phyloP scores from a whole-genome alignment of 2,113 vertebrate genomes.

The Tonatia bakeri region DNA sequence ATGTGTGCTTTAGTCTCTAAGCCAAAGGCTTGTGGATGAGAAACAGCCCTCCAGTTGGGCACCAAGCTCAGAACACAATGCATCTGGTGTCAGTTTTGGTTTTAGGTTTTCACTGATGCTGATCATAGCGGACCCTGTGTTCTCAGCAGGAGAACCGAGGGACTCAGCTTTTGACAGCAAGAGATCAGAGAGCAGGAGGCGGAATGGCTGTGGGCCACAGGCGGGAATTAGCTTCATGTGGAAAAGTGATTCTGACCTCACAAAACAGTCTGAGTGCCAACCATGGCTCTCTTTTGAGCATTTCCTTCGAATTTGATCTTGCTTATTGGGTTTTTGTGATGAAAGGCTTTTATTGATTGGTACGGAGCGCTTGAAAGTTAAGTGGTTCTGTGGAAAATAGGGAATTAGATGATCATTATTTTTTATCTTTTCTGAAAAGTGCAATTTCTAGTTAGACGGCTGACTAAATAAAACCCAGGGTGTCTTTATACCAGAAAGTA shows the following conservation, averaged over 20 bases:
- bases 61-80: not conserved
- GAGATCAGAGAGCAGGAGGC: conserved; percentile 42
- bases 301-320: conserved; percentile 71
- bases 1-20: not conserved
- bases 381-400: conserved; percentile 73
- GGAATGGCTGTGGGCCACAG: conserved; percentile 36
- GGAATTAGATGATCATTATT: conserved; percentile 76
- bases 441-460: conserved; percentile 65
- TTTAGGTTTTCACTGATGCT: conserved; percentile 15
- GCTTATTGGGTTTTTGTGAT: conserved; percentile 73
- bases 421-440: conserved; percentile 74
- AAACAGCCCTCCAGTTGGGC: not conserved
- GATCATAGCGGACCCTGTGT: not conserved
- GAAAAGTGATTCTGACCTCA: conserved; percentile 62
- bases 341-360: conserved; percentile 76
- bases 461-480: conserved; percentile 61
- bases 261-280: conserved; percentile 58
- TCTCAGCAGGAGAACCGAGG: not conserved
- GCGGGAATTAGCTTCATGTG: conserved; percentile 46
- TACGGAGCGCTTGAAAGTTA: conserved; percentile 68
- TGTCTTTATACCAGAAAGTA: conserved; percentile 32
- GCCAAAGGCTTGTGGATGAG: not conserved
- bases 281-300: conserved; percentile 49
- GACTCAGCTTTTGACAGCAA: conserved; percentile 25
- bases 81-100: not conserved